A percentile compares a stretch with the other conserved stretches of the same genome.
These are phyloP conservation scores for Lithosia quadra DNA, from an alignment of 2,888 invertebrate genomes.

Conservation along the genomic window DNA sequence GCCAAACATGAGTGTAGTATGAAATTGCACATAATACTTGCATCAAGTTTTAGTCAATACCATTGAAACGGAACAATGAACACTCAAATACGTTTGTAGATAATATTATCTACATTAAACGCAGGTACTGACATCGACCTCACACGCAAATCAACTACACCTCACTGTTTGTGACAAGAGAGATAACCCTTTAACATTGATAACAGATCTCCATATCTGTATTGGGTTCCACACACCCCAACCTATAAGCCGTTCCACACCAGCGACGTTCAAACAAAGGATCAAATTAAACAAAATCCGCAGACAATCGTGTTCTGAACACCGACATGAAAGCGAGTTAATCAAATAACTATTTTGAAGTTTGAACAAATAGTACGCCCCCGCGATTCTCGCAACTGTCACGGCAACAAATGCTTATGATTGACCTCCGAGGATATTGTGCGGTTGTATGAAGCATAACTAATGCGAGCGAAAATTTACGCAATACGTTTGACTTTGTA, in stretches of 20 bases:
- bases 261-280: conserved; percentile 83
- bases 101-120: neutral
- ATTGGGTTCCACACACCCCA: conserved; percentile 57
- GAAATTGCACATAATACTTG: neutral
- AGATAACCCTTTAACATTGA: conserved; percentile 73
- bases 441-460: conserved; percentile 59
- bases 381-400: conserved; percentile 74
- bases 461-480: conserved; percentile 75
- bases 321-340: conserved; percentile 84
- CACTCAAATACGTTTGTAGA: neutral
- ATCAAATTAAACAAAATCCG: conserved; percentile 85
- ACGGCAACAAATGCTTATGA: conserved; percentile 77
- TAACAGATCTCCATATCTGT: conserved; percentile 73
- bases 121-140: neutral
- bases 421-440: conserved; percentile 69
- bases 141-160: conserved; percentile 63
- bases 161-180: conserved; percentile 73
- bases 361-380: conserved; percentile 72
- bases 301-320: conserved; percentile 79
- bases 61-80: neutral
- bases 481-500: conserved; percentile 69
- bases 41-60: neutral
- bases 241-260: conserved; percentile 80
- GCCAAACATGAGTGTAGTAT: neutral
- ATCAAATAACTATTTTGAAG: conserved; percentile 82